Conservation (phyloP, 2,797 vertebrate genomes). For the Peromyscus melanophrys region DNA sequence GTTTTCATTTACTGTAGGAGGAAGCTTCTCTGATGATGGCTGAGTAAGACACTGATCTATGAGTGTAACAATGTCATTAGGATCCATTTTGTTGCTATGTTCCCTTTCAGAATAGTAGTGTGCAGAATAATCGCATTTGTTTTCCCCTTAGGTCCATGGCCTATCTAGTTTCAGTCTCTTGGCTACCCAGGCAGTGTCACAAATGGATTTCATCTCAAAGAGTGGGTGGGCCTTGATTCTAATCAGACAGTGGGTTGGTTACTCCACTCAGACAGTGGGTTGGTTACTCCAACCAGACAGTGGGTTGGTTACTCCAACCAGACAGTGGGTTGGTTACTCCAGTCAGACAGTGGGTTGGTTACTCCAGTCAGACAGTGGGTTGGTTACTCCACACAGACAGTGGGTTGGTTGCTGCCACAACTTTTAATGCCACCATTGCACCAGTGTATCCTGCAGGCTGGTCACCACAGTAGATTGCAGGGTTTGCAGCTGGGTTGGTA, state of each 20-base stretch:
- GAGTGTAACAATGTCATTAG: not conserved
- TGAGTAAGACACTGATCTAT: not conserved
- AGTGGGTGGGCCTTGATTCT: not conserved
- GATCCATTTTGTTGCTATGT: not conserved
- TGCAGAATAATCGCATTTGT: not conserved
- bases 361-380: too few species aligned
- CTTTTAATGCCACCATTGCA: not conserved
- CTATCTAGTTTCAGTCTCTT: not conserved
- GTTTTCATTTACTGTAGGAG: not conserved
- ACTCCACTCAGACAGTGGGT: too few species aligned
- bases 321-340: not conserved
- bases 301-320: not conserved
- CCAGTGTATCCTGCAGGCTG: not conserved
- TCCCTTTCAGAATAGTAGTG: not conserved
- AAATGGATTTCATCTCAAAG: not conserved
- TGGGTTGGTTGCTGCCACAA: not conserved
- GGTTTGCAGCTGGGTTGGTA: not conserved
- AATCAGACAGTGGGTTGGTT: too few species aligned
- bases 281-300: not conserved
- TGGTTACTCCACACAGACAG: too few species aligned
- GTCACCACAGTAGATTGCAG: not conserved
- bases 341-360: not conserved
- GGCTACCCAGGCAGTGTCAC: not conserved
- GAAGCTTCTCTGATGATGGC: not conserved
- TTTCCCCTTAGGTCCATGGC: not conserved